phyloP scores from a whole-genome alignment of 2,888 invertebrate species.

The Ernsta delagoae region DNA sequence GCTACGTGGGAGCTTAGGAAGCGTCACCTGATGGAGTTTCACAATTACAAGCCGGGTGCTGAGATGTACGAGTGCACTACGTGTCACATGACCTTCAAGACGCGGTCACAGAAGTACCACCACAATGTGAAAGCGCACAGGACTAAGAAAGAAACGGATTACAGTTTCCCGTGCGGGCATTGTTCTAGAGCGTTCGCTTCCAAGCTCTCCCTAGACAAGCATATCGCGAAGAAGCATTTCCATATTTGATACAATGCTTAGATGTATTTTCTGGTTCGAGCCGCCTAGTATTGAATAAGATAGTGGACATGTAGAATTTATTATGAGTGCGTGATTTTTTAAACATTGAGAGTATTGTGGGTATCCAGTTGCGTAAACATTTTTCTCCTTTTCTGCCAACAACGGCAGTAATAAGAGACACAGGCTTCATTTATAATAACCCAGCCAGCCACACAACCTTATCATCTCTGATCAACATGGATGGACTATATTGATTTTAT shows the following conservation, averaged over 20 bases:
- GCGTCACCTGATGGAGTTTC: slow-evolving; percentile 75
- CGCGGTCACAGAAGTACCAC: slow-evolving; percentile 76
- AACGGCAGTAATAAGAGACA: too few relatives aligned
- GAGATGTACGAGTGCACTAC: slow-evolving; percentile 78
- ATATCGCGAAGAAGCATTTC: slow-evolving; percentile 82
- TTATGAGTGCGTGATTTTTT: too few relatives aligned
- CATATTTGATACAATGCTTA: slow-evolving; percentile 50
- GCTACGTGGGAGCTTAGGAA: slow-evolving; percentile 76
- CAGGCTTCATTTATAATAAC: too few relatives aligned
- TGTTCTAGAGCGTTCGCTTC: slow-evolving; percentile 81
- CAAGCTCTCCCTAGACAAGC: slow-evolving; percentile 81
- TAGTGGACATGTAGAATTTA: too few relatives aligned
- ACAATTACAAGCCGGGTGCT: slow-evolving; percentile 74
- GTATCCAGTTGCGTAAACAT: too few relatives aligned
- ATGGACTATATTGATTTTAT: too few relatives aligned
- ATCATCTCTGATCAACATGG: too few relatives aligned
- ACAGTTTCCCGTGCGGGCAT: slow-evolving; percentile 75
- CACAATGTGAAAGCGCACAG: slow-evolving; percentile 77
- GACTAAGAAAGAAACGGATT: slow-evolving; percentile 74
- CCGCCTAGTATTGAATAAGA: too few relatives aligned
- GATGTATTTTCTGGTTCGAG: too few relatives aligned
- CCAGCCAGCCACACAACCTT: too few relatives aligned
- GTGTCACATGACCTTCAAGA: slow-evolving; percentile 77
- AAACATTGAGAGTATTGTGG: too few relatives aligned
- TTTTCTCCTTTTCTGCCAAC: too few relatives aligned